Percentiles rank a stretch among this genome's conserved stretches.
These are phyloP conservation scores for Eublepharis macularius DNA, from an alignment of 2,113 vertebrate species.

Conservation along the genomic window DNA sequence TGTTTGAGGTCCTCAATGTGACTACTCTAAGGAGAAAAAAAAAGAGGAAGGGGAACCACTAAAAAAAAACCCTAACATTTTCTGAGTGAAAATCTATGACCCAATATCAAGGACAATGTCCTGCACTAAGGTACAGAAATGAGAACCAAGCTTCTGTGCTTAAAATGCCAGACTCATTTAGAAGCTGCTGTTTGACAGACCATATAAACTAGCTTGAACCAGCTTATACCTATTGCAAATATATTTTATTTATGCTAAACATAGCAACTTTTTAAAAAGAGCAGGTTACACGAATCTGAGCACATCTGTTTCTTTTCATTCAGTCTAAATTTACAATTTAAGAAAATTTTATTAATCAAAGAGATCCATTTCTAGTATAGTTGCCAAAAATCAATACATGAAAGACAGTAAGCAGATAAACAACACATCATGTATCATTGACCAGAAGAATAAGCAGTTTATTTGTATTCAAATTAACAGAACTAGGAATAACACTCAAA, in stretches of 20 bases:
- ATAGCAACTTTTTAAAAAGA: conserved; percentile 41
- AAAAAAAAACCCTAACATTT: not conserved
- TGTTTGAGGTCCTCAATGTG: conserved; percentile 2
- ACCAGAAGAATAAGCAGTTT: conserved; percentile 10
- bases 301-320: conserved; percentile 50
- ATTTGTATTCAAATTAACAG: conserved; percentile 6
- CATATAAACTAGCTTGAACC: conserved; percentile 17
- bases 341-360: conserved; percentile 57
- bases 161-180: not conserved
- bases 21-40: no score
- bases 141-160: not conserved
- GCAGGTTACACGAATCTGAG: conserved; percentile 37
- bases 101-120: not conserved
- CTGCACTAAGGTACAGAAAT: conserved; percentile 3
- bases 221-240: conserved; percentile 35
- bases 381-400: conserved; percentile 14
- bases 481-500: conserved; percentile 28
- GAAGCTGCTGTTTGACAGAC: conserved; percentile 27
- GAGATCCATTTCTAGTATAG: conserved; percentile 10
- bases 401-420: conserved; percentile 27
- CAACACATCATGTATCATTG: not conserved
- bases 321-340: conserved; percentile 50
- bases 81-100: not conserved
- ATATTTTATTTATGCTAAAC: conserved; percentile 46
- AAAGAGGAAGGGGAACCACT: not conserved